Base-by-base conservation (phyloP, 2,888 invertebrate genomes). In the Spisula solida region DNA sequence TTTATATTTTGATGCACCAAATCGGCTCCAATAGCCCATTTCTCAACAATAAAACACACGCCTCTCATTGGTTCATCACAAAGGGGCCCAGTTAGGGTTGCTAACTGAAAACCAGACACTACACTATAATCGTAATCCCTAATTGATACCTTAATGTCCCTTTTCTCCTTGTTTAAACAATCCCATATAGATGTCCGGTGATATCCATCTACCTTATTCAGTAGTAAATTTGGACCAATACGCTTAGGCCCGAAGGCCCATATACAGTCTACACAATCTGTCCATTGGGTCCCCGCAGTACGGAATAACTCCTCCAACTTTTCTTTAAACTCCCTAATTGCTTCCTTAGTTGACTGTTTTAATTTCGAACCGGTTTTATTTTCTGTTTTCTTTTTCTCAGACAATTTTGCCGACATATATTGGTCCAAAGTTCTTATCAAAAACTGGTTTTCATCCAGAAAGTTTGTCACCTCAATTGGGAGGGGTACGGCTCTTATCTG, bases 51-150 rank as follows among this genome's bases (percentile, higher is more conserved):
- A 97, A 99, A 99, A 89, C 95, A 95, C 0, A 99, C 99, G 0
- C 99, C 99, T 97, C 98, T 98, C 98, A 99, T 98, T 1, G 99
- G 99, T 96, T 99, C 99, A 95, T 99, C 99, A 97, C 99, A 99
- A 79, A 99, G 96, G 0, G 99, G 99, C 0, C 99, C 99, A 75
- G 98, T 98, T 85, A 98, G 97, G 47, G 98, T 98, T 10, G 98
- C 98, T 96, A 99, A 97, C 92, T 97, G 96, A 91, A 97, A 97
- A 8, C 97, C 97, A 92, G 94, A 95, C 8, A 96, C 90, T 87
- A 97, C 93, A 88, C 96, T 95, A 95, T 98, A 98, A 95, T 98
- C 98, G 96, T 96, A 97, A 18, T 94, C 94, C 75, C 95, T 90
- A 48, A 90, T 20, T 56, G 55, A 55, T 47, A 95, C 75, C 31